Base-by-base conservation (phyloP, 2,113 vertebrate species). In the Psettodes erumei region DNA sequence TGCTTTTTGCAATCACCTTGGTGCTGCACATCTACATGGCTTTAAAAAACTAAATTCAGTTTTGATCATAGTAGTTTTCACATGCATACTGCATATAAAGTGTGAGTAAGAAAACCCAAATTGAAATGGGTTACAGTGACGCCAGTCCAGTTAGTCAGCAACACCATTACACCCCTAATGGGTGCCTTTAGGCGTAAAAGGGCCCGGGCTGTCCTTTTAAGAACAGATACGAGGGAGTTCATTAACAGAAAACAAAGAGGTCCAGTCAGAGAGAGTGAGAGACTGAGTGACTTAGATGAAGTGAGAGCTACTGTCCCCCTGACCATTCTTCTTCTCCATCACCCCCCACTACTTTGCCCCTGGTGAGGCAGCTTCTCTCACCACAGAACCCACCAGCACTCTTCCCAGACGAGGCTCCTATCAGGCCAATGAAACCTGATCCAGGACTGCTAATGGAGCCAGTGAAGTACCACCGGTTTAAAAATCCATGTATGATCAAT, bases 401-500 rank as follows among this genome's bases (percentile, higher is more conserved):
- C 79, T 85, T 91, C 87, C 86, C 77, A 88, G 86, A 88, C 83
- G 84, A 89, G 83, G 84, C 91, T 92, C 81, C 90, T 90, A 92
- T 94, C 93, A 93, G 89, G 87, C 84, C 87, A 81, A 68, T 91
- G 94, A 93, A 94, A 95, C 90, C 79, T 76, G 90, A 94, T 91
- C 90, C 87, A 33, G 71, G 83, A 79, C 81, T 72, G 86, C 92
- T 95, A 95, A 95, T 95, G 94, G 93, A 92, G 81, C 87, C 75
- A 42, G 81, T 71, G 87, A 81, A 90, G 88, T 86, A 92, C 85
- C 91, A 79, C 88, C 86, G 81, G 88, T 93, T 92, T 90, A 81
- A 92, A 92, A 92, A 94, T 94, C 94, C 85, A 94, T 94, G 88
- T 18, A 69, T 92, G 89, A 94, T 94, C 94, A 93, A 95, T 95